Evolutionary conservation across 2,888 invertebrate species (phyloP), one percentile per base, ranked within the genome.

Genomic region (Xestia rhomboidea): DNA sequence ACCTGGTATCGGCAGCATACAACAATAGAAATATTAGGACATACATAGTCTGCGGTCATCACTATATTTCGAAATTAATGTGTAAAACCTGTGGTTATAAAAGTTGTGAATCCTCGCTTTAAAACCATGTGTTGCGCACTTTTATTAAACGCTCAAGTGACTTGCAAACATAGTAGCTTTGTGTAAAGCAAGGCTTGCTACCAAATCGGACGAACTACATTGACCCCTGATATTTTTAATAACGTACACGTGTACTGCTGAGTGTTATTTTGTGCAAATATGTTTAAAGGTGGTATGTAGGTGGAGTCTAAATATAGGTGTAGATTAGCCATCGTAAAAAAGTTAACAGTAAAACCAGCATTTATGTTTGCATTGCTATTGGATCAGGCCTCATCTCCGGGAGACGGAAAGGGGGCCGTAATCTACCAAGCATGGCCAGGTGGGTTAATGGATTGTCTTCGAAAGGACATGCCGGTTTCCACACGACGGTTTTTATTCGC

Each of bases 161-260:
- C 73, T 81, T 84, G 67, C 82, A 74, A 76, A 86, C 68, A 73
- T 64, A 34, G 54, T 44, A 46, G 73, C 63, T 77, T 73, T 78
- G 73, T 73, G 71, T 84, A 68, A 67, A 66, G 78, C 64, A 74
- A 80, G 81, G 74, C 75, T 51, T 38, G 66, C 21, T 80, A 68
- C 86, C 70, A 66, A 73, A 66, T 80, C 76, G 79, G 68, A 63
- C 44, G 8, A 72, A 68, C 11, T 80, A 57, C 76, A 81, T 79
- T 89, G 78, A 79, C 80, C 76, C 62, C 38, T 73, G 69, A 18
- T 68, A 77, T 76, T 77, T 69, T 7, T 15, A 38, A 60, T n/a
- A 51, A 34, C 13, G 34, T 21, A 41, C 46, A 69, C 30, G 46
- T 69, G 5, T 15, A 51, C 7, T 34, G 15, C 27, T 38, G 15